Evolutionary conservation across 2,113 vertebrate genomes (phyloP).

Genomic region (Craseonycteris thonglongyai): DNA sequence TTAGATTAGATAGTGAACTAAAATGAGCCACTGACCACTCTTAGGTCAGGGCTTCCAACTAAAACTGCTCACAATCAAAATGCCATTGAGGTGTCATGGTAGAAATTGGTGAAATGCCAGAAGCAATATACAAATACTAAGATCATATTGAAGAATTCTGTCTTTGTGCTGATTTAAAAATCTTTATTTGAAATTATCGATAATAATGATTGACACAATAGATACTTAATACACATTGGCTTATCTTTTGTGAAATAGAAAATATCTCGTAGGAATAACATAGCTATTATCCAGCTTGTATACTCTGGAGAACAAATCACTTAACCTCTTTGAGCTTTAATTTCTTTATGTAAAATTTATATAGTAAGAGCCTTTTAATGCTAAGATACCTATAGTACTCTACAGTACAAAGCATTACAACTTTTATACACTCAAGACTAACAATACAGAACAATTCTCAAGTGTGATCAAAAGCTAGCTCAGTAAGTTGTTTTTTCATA

Average conservation of each 20-base stretch:
- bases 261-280: background rate
- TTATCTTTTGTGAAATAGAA: background rate
- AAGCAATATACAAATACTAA: background rate
- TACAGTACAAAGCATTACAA: background rate
- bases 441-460: background rate
- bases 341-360: background rate
- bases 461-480: background rate
- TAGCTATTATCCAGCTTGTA: background rate
- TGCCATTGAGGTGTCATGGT: background rate
- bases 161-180: background rate
- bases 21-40: background rate
- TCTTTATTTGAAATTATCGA: background rate
- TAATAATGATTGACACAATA: background rate
- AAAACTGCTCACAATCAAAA: background rate
- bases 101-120: background rate
- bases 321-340: background rate
- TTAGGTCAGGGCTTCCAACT: background rate
- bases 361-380: background rate
- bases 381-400: background rate
- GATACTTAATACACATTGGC: background rate
- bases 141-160: background rate
- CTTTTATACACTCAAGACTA: background rate
- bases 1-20: background rate
- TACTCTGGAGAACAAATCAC: background rate
- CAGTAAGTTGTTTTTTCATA: background rate